phyloP scores from a whole-genome alignment of 37 sponge, comb jelly and placozoan species.

The Spongilla lacustris region DNA sequence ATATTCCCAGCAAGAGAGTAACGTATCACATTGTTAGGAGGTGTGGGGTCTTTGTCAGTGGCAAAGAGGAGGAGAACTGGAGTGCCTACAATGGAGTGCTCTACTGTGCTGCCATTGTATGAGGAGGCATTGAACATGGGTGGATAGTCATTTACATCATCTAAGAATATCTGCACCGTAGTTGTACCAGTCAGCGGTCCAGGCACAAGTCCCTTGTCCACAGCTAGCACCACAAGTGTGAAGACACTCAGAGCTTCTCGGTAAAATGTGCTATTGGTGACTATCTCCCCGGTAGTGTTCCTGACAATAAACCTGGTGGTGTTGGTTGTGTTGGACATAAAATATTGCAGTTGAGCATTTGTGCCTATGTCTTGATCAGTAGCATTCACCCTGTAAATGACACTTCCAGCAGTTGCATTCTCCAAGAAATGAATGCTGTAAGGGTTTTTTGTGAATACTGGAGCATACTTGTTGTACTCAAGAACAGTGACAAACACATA shows the following conservation, averaged over 20 bases:
- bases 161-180: constrained; percentile 24
- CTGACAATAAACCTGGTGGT: constrained; percentile 38
- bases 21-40: constrained; percentile 43
- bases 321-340: constrained; percentile 35
- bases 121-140: constrained; percentile 40
- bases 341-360: constrained; percentile 63
- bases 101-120: constrained; percentile 40
- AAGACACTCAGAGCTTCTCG: constrained; percentile 47
- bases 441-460: constrained; percentile 32
- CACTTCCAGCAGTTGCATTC: constrained; percentile 54
- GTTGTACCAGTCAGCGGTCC: constrained; percentile 35
- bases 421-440: constrained; percentile 54
- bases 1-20: constrained; percentile 47
- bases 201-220: constrained; percentile 59
- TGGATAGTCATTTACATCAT: constrained; percentile 58
- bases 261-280: constrained; percentile 54
- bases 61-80: constrained; percentile 34
- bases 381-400: constrained; percentile 41
- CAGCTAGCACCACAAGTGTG: constrained; percentile 46
- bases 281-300: constrained; percentile 33
- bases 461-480: constrained; percentile 74
- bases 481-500: constrained; percentile 50
- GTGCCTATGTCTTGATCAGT: constrained; percentile 68
- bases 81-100: constrained; percentile 58
- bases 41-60: constrained; percentile 55